A percentile compares a stretch with the other conserved stretches of the same genome.
These are phyloP conservation scores for Zoanthus sansibaricus DNA, from an alignment of 92 coral and sea anemone species.

Conservation along the genomic window DNA sequence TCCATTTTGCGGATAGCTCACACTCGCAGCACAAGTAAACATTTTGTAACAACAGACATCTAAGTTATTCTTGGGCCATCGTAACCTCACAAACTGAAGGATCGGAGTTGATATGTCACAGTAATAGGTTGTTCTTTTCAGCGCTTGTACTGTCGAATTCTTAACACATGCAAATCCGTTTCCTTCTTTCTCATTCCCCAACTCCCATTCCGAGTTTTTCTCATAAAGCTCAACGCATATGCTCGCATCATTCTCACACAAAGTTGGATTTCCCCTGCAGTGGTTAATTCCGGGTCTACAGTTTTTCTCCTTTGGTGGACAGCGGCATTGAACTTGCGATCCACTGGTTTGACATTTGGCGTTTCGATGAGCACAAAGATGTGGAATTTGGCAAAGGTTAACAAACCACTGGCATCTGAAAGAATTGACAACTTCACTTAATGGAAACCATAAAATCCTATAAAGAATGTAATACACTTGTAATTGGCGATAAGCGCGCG, in stretches of 20 bases:
- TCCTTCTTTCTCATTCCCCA: conserved; percentile 81
- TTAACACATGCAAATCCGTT: conserved; percentile 82
- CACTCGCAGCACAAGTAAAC: conserved; percentile 87
- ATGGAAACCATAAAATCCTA: not conserved
- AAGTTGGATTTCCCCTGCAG: conserved; percentile 88
- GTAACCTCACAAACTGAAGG: conserved; percentile 33
- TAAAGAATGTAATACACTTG: too few relatives aligned
- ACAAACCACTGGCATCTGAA: conserved; percentile 95
- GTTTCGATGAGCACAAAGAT: conserved; percentile 68
- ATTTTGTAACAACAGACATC: conserved; percentile 91
- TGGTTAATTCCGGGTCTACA: conserved; percentile 94
- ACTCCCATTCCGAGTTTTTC: conserved; percentile 74
- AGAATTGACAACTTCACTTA: too few relatives aligned
- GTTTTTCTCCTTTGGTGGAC: conserved; percentile 61
- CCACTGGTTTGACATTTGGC: conserved; percentile 86
- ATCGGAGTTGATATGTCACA: conserved; percentile 74
- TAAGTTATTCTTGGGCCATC: conserved; percentile 72
- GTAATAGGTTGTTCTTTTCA: conserved; percentile 71
- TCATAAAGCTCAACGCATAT: conserved; percentile 86
- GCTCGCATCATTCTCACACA: conserved; percentile 76
- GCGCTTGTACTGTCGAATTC: conserved; percentile 56
- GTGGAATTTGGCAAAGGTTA: conserved; percentile 81
- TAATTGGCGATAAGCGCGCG: too few relatives aligned
- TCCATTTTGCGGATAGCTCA: conserved; percentile 72
- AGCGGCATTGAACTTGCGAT: conserved; percentile 82